Conservation (phyloP, 1,140 invertebrate genomes). For the Drosophila parvula region DNA sequence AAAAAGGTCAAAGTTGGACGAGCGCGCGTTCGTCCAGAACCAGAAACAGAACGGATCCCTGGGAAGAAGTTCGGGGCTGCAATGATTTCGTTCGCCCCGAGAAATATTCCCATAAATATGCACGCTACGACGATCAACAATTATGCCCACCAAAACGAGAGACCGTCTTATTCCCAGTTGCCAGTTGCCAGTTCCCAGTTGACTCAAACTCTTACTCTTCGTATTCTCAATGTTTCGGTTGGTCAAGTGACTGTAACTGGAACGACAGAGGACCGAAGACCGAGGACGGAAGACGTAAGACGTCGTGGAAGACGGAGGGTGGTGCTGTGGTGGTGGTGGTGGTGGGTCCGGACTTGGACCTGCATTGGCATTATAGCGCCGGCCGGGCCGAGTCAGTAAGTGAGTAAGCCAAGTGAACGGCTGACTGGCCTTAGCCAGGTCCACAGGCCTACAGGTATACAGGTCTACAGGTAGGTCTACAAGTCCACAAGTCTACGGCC, state of each 20-base stretch:
- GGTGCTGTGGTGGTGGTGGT: slow-evolving; percentile 26
- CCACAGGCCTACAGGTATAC: slow-evolving; percentile 17
- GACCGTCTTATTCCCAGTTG: slow-evolving; percentile 34
- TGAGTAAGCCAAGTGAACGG: slow-evolving; percentile 75
- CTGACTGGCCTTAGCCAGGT: slow-evolving; percentile 66
- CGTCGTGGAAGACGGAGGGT: slow-evolving; percentile 45
- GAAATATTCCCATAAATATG: slow-evolving; percentile 81
- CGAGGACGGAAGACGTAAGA: slow-evolving; percentile 35
- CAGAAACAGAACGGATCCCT: slow-evolving; percentile 30
- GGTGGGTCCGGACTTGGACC: slow-evolving; percentile 47
- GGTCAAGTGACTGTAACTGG: slow-evolving; percentile 84
- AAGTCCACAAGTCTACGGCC: slow-evolving; percentile 52
- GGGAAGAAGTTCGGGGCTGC: slow-evolving; percentile 33
- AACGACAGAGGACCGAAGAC: slow-evolving; percentile 56
- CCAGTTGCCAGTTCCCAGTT: too few relatives aligned
- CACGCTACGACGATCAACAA: slow-evolving; percentile 79
- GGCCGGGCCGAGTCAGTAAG: slow-evolving; percentile 37
- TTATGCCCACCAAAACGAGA: slow-evolving; percentile 73
- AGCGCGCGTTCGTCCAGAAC: slow-evolving; percentile 79
- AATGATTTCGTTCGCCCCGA: slow-evolving; percentile 62
- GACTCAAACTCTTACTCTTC: slow-evolving; percentile 24
- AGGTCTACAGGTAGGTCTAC: slow-evolving; percentile 43
- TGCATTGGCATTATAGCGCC: slow-evolving; percentile 79
- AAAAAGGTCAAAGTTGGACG: slow-evolving; percentile 79
- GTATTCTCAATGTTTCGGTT: slow-evolving; percentile 82